Evolutionary conservation across 2,797 vertebrate genomes (phyloP).

Genomic region (Myotis planiceps): DNA sequence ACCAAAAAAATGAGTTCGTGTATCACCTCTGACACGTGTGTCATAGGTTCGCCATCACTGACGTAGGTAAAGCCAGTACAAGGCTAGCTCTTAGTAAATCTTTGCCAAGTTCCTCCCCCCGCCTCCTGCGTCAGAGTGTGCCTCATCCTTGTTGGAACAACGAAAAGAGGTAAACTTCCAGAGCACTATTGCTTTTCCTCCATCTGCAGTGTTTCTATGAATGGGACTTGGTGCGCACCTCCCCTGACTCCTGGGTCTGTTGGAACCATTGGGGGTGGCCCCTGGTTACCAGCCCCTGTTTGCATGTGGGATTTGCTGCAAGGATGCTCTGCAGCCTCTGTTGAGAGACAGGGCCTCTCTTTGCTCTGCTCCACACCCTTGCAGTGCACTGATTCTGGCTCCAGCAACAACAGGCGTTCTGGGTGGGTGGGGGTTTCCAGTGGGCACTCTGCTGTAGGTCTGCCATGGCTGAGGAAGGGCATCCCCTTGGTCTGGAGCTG

Average conservation of each 20-base stretch:
- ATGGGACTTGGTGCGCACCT: not conserved
- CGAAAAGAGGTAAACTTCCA: not conserved
- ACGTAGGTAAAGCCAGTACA: not conserved
- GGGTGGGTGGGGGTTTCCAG: not conserved
- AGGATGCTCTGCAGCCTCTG: not conserved
- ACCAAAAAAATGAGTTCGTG: too few relatives aligned
- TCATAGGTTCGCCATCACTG: too few relatives aligned
- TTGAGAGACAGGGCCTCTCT: not conserved
- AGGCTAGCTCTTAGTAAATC: not conserved
- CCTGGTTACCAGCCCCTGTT: not conserved
- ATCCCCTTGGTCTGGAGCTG: not conserved
- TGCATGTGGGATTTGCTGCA: not conserved
- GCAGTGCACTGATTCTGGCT: not conserved
- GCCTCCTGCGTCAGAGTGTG: not conserved
- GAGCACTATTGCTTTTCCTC: not conserved
- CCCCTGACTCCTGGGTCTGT: rapidly evolving
- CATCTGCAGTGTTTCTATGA: not conserved
- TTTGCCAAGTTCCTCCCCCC: not conserved
- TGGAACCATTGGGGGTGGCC: not conserved
- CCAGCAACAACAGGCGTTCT: not conserved
- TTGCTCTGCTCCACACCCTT: rapidly evolving
- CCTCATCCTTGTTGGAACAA: not conserved
- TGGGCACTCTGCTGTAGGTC: too few relatives aligned
- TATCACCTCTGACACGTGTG: too few relatives aligned
- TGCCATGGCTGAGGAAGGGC: not conserved